Evolutionary conservation across 2,113 vertebrate species (phyloP), one percentile per base, ranked within the genome.

Genomic region (Corvus cornix): DNA sequence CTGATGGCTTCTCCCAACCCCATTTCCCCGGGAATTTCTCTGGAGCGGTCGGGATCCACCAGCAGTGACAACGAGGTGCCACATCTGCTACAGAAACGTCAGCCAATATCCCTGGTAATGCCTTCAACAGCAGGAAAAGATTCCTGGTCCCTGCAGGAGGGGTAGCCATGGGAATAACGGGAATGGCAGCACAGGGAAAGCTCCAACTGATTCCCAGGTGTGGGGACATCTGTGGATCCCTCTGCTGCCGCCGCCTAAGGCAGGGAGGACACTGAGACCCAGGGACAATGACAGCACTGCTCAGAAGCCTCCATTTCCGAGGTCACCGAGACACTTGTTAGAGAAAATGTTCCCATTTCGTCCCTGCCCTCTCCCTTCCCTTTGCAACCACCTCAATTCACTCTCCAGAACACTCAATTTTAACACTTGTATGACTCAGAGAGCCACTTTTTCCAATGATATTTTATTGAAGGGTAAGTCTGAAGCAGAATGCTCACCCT

Each of bases 1-100:
- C 41, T 62, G 81, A 41, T 28, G 70, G 39, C 19, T 92, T 31
- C 46, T 63, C 23, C 52, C 43, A 6, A 5, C 1, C 9, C 56
- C 48, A 41, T 4, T 35, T 75, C 67, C 10, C 24, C 0, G 0
- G 52, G 39, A n/a, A 41, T 39, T 39, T 53, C 69, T 53, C 68
- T 0, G 0, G 56, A 35, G 56, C 1, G 3, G 56, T 23, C 7
- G 33, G 51, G 51, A 73, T 43, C 51, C 0, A 2, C 27, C 1
- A 0, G 43, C 52, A 58, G 13, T 7, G 74, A 46, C 44, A 46
- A 3, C 0, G 33, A 49, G 31, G 70, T 22, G 58, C 22, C 62
- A 60, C 62, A 33, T 31, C 24, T 63, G 12, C 67, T 16, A 7
- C 4, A 51, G 59, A 76, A 64, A 49, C 39, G 26, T 10, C 69